Base-by-base conservation (phyloP, 2,888 invertebrate species). In the Acrobeloides nanus region DNA sequence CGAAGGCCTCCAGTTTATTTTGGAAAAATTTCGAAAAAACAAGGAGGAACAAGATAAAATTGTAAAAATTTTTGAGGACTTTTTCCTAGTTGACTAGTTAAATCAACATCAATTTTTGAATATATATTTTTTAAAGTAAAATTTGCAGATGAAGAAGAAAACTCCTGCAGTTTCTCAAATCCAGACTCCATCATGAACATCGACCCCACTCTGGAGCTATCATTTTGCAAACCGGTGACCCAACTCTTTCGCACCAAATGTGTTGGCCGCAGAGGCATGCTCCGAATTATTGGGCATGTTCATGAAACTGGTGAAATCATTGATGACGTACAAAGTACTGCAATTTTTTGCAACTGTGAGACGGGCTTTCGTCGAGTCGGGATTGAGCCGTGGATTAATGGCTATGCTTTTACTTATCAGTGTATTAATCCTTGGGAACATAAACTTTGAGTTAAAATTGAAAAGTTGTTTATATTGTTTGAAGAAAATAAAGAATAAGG, bases 341-440 rank as follows among this genome's bases (percentile, higher is more conserved):
- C 48, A 26, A 39, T 43, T 32, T 51, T 52, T 37, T 51, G 51
- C 44, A 41, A 34, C n/a, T 51, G 51, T 34, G 24, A 18, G 34
- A 10, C 15, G 24, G 50, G 48, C 17, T 52, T 51, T 39, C 23
- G 27, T 8, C 25, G 27, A 31, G 41, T 51, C 12, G 21, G 37
- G 18, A 49, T 49, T 33, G 54, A 53, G 31, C 53, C 57, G 18
- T 53, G 53, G 53, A 38, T 37, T 32, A 38, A 39, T n/a, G 44
- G 45, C 15, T 53, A 51, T 34, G 53, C 45, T 26, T 55, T 53
- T 24, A 34, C 39, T 26, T 53, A 53, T 32, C 48, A 41, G 17
- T 53, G 53, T 40, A 8, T 8, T 15, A 33, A 44, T n/a, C n/a
- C n/a, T n/a, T n/a, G n/a, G n/a, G n/a, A n/a, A n/a, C n/a, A n/a